These are phyloP conservation scores for Tor tambroides DNA, from an alignment of 2,113 vertebrate genomes.

Conservation along the genomic window DNA sequence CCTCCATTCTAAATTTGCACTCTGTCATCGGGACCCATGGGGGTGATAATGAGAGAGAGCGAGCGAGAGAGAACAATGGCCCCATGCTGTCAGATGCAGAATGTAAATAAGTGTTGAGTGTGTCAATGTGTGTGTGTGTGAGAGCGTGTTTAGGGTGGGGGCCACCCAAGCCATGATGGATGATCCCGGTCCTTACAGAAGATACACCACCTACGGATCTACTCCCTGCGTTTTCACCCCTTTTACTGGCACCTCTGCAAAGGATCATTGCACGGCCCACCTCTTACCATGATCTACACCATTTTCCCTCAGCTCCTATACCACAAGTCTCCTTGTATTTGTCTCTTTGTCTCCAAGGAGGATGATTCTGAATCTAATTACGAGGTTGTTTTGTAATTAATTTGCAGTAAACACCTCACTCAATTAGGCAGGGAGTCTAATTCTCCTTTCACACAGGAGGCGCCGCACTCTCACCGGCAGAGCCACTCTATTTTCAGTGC, in stretches of 20 bases:
- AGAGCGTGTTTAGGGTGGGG: neutral
- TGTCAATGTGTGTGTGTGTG: neutral
- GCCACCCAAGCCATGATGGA: slow-evolving; percentile 23
- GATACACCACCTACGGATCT: neutral
- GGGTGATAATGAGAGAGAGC: slow-evolving; percentile 38
- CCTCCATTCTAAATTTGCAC: slow-evolving; percentile 18
- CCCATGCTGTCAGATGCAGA: slow-evolving; percentile 27
- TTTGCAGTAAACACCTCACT: slow-evolving; percentile 48
- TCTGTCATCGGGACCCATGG: slow-evolving; percentile 20
- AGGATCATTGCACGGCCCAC: neutral
- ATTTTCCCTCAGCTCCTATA: neutral
- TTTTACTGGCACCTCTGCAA: neutral
- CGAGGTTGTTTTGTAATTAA: slow-evolving; percentile 49
- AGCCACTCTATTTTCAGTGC: slow-evolving; percentile 1
- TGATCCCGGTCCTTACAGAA: slow-evolving; percentile 8
- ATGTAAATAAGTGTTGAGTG: slow-evolving; percentile 33
- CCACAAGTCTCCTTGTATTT: slow-evolving; percentile 7
- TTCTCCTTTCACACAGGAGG: slow-evolving; percentile 14
- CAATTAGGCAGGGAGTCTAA: slow-evolving; percentile 39
- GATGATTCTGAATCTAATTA: slow-evolving; percentile 52
- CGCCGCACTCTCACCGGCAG: neutral
- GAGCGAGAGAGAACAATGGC: neutral
- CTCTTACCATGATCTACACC: neutral
- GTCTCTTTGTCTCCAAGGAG: slow-evolving; percentile 45
- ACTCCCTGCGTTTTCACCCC: neutral